Base-by-base conservation (phyloP, 2,888 invertebrate species). In the Ypsolopha sequella region DNA sequence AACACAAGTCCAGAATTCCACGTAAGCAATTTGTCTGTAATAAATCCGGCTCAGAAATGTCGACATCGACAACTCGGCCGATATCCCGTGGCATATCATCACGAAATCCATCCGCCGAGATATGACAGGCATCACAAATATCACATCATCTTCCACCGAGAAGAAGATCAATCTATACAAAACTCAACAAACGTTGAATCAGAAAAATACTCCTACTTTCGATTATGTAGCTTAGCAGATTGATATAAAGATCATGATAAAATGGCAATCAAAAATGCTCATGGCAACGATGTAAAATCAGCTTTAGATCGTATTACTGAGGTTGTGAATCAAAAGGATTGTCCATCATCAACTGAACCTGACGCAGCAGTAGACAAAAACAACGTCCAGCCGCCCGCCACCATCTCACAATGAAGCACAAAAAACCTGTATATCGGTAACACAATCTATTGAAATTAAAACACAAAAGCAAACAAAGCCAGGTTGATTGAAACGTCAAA, bases 401-500 rank as follows among this genome's bases (percentile, higher is more conserved):
- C 68, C 75, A 70, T 73, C 71, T 69, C 63, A 68, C 71, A 69
- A 73, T 68, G 70, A 65, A 60, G 52, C 52, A 70, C 68, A 76
- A 78, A 78, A 77, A 78, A 70, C 60, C 68, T 54, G 82, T 84
- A 81, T 85, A 86, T 86, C 85, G 74, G 75, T 86, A 85, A 82
- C 85, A 84, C 84, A 76, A 85, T 86, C 84, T 81, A 71, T 74
- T 73, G 72, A 71, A 80, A 81, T 81, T 80, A 80, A 80, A 81
- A 68, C 69, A 80, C 79, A 85, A 85, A 76, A 80, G 49, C 84
- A 85, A 86, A 86, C 86, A 86, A 84, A 77, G 74, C 70, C 66
- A 76, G 70, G 80, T 74, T 84, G 86, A 86, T 86, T 86, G 85
- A 85, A 85, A 86, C 81, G 86, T 86, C 85, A 85, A 71, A 63